Percentiles rank a stretch among this genome's conserved stretches.
These are phyloP conservation scores for Stenchaetothrips biformis DNA, from an alignment of 2,888 invertebrate genomes.

Conservation along the genomic window DNA sequence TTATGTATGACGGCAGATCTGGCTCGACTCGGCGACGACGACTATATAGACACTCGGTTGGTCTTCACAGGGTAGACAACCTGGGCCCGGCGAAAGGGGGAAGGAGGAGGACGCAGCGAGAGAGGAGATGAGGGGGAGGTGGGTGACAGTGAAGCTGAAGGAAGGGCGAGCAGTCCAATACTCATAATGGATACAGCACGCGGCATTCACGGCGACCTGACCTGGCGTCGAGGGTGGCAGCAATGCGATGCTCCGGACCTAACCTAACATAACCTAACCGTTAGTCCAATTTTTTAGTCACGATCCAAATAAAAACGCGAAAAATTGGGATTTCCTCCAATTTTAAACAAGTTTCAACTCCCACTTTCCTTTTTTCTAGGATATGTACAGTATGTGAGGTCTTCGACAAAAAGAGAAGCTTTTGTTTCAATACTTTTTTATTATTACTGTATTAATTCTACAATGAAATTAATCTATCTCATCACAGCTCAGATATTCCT, in stretches of 20 bases:
- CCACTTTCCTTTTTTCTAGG: background rate
- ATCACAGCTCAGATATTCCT: slow-evolving; percentile 8
- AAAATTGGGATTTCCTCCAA: too few relatives aligned
- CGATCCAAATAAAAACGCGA: too few relatives aligned
- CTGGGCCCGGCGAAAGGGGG: too few relatives aligned
- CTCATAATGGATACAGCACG: background rate
- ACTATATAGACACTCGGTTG: too few relatives aligned
- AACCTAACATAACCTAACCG: background rate
- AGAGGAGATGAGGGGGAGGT: background rate
- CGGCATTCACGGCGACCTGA: background rate
- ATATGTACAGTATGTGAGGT: background rate
- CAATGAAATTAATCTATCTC: background rate
- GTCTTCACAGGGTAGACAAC: too few relatives aligned
- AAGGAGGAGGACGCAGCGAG: background rate
- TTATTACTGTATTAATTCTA: background rate
- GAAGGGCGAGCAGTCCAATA: background rate
- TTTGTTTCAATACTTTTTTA: background rate
- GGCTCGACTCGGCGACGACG: too few relatives aligned
- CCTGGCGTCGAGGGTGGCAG: too few relatives aligned
- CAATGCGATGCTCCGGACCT: background rate
- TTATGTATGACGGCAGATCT: too few relatives aligned
- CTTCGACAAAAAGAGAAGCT: background rate
- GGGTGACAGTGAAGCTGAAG: background rate
- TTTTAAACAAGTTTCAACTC: too few relatives aligned
- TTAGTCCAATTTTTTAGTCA: too few relatives aligned